phyloP scores from a whole-genome alignment of 2,113 vertebrate genomes.

The Galemys pyrenaicus region DNA sequence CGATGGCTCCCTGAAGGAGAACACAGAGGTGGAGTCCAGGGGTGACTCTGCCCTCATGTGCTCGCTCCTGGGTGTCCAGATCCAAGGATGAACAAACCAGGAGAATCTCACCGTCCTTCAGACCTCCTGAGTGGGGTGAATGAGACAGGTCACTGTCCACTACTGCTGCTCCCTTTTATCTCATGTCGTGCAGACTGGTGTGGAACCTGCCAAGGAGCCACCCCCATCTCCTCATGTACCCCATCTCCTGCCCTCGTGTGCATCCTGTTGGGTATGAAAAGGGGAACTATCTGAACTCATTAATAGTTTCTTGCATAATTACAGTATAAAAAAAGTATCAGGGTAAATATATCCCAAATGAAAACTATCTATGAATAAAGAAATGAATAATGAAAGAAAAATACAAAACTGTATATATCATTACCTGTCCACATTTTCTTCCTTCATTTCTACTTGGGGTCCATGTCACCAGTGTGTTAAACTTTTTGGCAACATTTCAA shows the following conservation, averaged over 20 bases:
- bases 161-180: neutral
- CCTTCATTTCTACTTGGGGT: neutral
- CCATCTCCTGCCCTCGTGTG: too few species aligned
- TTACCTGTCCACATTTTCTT: neutral
- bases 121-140: neutral
- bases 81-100: neutral
- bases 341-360: neutral
- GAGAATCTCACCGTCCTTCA: neutral
- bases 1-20: neutral
- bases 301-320: neutral
- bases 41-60: neutral
- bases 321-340: neutral
- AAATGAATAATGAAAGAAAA: neutral
- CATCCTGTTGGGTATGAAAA: neutral
- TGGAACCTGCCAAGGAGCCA: accelerated
- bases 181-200: neutral
- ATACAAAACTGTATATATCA: neutral
- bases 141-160: neutral
- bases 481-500: neutral
- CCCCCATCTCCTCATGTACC: too few species aligned
- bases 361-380: neutral
- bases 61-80: neutral
- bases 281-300: neutral
- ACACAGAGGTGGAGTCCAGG: neutral
- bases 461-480: neutral